Evolutionary conservation across 2,888 invertebrate species (phyloP), one percentile per base, ranked within the genome.

Genomic region (Drosophila putrida): DNA sequence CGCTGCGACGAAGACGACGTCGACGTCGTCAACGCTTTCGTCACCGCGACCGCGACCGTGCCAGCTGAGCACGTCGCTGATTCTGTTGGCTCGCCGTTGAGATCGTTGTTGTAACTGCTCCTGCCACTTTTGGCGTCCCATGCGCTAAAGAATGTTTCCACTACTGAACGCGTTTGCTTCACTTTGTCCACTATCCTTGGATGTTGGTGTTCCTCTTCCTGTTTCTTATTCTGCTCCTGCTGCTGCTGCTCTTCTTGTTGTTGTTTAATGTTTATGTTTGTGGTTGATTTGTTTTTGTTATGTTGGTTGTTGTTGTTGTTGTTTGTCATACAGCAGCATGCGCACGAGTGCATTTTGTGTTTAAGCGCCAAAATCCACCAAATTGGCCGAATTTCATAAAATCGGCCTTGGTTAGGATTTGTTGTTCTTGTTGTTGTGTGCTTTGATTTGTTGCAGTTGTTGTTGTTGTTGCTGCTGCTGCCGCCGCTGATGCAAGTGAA

Each of bases 261-360:
- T 36, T 41, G 44, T 27, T 15, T 53, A 43, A 20, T 69, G 31
- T 28, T 55, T 54, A 13, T 63, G 59, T 50, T 71, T 50, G 28
- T 39, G 78, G 55, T 47, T 63, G 8, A 39, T 55, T 6, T 61
- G 46, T 71, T 75, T 75, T 54, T 78, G 75, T 64, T 79, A 77
- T 63, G 20, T 20, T 36, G 61, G 39, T 10, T 43, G 58, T 6
- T 61, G 44, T 71, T 75, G 76, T 54, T 78, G 75, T 64, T 79
- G 79, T 63, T 82, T 78, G 57, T 86, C 76, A 74, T 80, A 80
- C 82, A 86, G 82, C 78, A 71, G 70, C 81, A 73, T 82, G 79
- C 89, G 88, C 81, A 81, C 74, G 90, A 85, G 90, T 81, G 88
- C 90, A 90, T 90, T 91, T 90, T 91, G 91, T 85, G 83, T 68